A percentile compares a stretch with the other conserved stretches of the same genome.
Conservation (phyloP, 2,113 vertebrate genomes). For the Edolisoma coerulescens region DNA sequence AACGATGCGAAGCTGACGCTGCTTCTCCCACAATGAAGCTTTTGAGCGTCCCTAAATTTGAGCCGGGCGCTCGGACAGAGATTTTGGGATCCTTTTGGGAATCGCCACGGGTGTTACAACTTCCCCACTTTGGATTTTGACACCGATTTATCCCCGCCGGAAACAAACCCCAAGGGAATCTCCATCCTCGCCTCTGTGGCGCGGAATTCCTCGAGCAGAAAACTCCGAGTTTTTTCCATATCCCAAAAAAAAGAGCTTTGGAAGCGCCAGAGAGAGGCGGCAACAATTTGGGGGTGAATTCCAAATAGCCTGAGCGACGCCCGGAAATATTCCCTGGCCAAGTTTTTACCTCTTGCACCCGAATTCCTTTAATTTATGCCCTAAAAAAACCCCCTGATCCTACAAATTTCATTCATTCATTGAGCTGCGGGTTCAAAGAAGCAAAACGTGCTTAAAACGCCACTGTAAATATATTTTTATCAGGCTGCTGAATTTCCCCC, state of each 20-base stretch:
- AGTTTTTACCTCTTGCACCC: not conserved
- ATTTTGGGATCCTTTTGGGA: not conserved
- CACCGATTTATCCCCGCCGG: not conserved
- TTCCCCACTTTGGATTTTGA: not conserved
- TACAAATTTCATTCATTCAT: not conserved
- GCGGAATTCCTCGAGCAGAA: not conserved
- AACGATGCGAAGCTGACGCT: not conserved
- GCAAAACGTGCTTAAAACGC: not conserved
- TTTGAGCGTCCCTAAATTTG: not conserved
- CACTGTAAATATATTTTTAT: not conserved
- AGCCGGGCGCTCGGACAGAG: not conserved
- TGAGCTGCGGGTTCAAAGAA: not conserved
- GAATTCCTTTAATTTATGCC: not conserved
- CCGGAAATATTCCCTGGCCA: not conserved
- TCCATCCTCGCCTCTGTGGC: not conserved
- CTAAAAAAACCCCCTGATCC: not conserved
- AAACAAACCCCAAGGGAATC: not conserved
- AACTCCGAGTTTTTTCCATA: not conserved
- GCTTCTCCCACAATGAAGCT: not conserved
- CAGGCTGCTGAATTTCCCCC: not conserved
- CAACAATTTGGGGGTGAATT: not conserved
- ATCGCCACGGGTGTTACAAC: not conserved
- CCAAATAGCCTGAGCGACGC: not conserved
- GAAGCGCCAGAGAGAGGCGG: not conserved
- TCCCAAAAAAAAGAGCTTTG: not conserved